A percentile compares a stretch with the other conserved stretches of the same genome.
Conservation (phyloP, 2,888 invertebrate species). For the Poecilus cupreus region DNA sequence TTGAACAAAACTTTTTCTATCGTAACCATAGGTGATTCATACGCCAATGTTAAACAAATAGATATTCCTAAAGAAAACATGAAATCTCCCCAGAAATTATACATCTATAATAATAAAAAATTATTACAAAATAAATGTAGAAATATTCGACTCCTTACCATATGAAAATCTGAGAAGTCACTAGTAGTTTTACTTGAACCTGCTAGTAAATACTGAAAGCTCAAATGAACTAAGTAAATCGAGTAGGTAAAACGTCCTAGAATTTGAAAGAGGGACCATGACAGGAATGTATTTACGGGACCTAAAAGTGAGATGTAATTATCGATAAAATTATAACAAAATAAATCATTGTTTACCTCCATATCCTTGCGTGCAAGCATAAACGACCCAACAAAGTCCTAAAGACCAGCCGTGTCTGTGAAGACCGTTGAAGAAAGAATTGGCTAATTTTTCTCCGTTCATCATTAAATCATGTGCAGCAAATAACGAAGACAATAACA, state of each 20-base stretch:
- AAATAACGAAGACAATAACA: background rate
- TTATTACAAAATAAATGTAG: constrained; percentile 16
- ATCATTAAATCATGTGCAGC: background rate
- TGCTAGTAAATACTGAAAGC: background rate
- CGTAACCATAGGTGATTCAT: constrained; percentile 29
- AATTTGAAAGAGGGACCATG: constrained; percentile 18
- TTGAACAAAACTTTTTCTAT: constrained; percentile 20
- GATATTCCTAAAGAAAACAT: constrained; percentile 60
- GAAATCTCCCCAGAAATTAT: constrained; percentile 71
- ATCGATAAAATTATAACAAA: background rate
- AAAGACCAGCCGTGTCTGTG: constrained; percentile 59
- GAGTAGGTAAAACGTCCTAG: constrained; percentile 13
- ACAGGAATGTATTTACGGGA: constrained; percentile 28
- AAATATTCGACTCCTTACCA: background rate
- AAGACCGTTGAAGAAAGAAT: constrained; percentile 27
- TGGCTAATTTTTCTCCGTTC: background rate
- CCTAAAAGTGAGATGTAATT: background rate
- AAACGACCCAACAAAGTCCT: constrained; percentile 61
- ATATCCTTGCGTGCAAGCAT: constrained; percentile 59
- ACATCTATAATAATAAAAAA: constrained; percentile 66
- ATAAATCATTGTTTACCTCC: constrained; percentile 55
- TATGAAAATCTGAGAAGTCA: background rate
- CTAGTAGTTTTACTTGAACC: background rate
- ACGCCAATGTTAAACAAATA: constrained; percentile 6
- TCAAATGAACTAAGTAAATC: constrained; percentile 17